phyloP scores from a whole-genome alignment of 2,113 vertebrate genomes.

The Dryoscopus gambensis region DNA sequence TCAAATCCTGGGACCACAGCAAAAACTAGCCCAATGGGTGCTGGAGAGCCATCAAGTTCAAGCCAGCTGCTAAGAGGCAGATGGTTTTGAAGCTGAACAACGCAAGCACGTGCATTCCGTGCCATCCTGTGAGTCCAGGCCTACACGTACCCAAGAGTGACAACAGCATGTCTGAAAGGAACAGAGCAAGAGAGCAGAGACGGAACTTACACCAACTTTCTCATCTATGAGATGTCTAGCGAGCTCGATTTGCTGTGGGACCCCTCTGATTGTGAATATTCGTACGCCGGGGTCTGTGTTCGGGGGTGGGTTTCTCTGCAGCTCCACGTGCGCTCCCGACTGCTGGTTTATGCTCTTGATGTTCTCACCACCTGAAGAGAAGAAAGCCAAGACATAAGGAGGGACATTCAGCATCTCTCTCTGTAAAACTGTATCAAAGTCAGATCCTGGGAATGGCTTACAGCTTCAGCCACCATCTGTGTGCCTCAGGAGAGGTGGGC shows the following conservation, averaged over 20 bases:
- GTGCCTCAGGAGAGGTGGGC: not conserved
- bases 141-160: not conserved
- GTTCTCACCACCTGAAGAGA: conserved; percentile 87
- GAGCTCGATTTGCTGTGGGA: conserved; percentile 92
- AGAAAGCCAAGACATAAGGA: not conserved
- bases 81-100: not conserved
- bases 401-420: not conserved
- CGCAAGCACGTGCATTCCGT: accelerated
- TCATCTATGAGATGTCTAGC: conserved; percentile 97
- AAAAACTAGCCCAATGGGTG: not conserved
- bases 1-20: not conserved
- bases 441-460: not conserved
- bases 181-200: not conserved
- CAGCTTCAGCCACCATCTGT: not conserved
- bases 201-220: conserved; percentile 91
- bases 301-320: conserved; percentile 94
- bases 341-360: conserved; percentile 99
- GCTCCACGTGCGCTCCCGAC: conserved; percentile 95
- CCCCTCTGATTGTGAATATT: conserved; percentile 93
- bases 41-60: not conserved
- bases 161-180: not conserved
- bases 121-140: not conserved
- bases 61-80: not conserved
- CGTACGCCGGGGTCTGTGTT: conserved; percentile 92
- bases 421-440: not conserved